Conservation (phyloP, 1,140 invertebrate genomes). For the Asobara japonica region DNA sequence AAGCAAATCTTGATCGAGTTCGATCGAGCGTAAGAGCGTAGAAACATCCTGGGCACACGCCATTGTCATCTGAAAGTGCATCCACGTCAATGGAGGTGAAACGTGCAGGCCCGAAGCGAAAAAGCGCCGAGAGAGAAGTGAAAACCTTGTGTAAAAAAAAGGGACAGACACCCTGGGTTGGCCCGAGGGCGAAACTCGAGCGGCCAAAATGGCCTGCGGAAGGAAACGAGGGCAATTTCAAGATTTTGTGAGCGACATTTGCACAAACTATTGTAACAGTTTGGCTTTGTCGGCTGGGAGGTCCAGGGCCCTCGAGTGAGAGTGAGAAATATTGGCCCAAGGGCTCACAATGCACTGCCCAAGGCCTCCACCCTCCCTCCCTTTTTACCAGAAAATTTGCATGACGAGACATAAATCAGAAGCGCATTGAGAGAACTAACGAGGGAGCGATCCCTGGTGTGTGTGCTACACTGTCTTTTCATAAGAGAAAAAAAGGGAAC, state of each 20-base stretch:
- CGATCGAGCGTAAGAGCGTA: constrained; percentile 44
- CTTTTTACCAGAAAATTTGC: constrained; percentile 46
- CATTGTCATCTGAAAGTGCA: constrained; percentile 41
- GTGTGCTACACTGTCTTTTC: not conserved
- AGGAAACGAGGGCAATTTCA: constrained; percentile 53
- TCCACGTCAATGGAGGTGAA: constrained; percentile 33
- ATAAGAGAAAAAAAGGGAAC: too few relatives aligned
- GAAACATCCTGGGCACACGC: constrained; percentile 30
- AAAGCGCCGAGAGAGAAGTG: constrained; percentile 28
- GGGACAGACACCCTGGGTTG: not conserved
- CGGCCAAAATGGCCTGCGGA: constrained; percentile 26
- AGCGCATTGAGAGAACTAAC: constrained; percentile 34
- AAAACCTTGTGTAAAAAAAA: constrained; percentile 28
- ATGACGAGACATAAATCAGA: constrained; percentile 55
- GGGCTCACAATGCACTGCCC: constrained; percentile 44
- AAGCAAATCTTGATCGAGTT: constrained; percentile 48
- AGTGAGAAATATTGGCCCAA: not conserved
- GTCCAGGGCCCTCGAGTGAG: not conserved
- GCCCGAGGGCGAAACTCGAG: constrained; percentile 26
- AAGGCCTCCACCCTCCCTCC: constrained; percentile 5
- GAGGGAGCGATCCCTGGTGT: not conserved
- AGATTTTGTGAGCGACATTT: constrained; percentile 41
- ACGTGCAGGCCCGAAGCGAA: constrained; percentile 16
- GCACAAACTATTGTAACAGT: constrained; percentile 34
- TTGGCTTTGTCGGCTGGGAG: constrained; percentile 4